phyloP scores from a whole-genome alignment of 1,140 invertebrate genomes.

The Phymorhynchus buccinoides region DNA sequence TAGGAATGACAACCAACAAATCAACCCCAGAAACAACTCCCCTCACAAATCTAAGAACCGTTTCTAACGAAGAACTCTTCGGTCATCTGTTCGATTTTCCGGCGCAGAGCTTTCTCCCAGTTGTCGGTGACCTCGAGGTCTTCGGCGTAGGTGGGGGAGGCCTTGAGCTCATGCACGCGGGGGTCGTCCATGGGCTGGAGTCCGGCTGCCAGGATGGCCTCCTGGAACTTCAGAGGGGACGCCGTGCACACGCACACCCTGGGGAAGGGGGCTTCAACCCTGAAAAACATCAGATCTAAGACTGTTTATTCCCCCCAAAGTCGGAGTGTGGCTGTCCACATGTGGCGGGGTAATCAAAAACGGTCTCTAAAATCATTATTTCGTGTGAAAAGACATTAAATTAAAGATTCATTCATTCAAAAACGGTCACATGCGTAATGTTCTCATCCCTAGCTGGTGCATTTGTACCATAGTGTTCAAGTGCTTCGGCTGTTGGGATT shows the following conservation, averaged over 20 bases:
- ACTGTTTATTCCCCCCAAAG: too few species aligned
- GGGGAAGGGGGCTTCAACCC: not conserved
- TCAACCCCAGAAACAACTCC: not conserved
- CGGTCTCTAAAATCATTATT: too few species aligned
- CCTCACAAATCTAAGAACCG: not conserved
- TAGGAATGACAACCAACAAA: not conserved
- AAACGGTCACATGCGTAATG: too few species aligned
- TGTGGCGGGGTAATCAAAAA: too few species aligned
- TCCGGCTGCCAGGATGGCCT: slow-evolving; percentile 68
- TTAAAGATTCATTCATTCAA: too few species aligned
- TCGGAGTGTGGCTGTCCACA: too few species aligned
- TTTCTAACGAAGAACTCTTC: slow-evolving; percentile 32
- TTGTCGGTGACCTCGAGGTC: slow-evolving; percentile 69
- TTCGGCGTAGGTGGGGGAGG: slow-evolving; percentile 56
- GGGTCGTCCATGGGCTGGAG: slow-evolving; percentile 40
- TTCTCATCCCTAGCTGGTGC: too few species aligned
- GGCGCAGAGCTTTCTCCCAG: slow-evolving; percentile 69
- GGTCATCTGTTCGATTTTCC: slow-evolving; percentile 67
- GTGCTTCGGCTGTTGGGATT: too few species aligned
- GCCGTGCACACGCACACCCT: slow-evolving; percentile 73
- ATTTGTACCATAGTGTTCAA: too few species aligned
- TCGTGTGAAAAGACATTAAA: too few species aligned
- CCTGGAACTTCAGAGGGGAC: slow-evolving; percentile 74
- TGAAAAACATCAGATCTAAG: too few species aligned
- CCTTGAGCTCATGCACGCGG: slow-evolving; percentile 48